Conservation (phyloP, 2,797 vertebrate genomes). For the Chromobotia macracanthus region DNA sequence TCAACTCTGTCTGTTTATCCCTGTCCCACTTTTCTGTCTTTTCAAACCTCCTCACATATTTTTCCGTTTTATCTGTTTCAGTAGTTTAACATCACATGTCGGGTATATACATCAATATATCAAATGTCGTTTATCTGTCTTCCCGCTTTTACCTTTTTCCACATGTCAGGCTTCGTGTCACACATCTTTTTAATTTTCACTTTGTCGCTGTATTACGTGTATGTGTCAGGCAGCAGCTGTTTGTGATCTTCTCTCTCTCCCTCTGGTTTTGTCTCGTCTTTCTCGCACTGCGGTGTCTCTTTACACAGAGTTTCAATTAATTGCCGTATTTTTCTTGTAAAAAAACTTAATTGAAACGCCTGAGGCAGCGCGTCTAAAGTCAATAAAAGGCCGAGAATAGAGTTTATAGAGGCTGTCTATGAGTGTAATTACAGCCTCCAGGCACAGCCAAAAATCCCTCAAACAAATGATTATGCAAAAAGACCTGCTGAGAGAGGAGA, state of each 20-base stretch:
- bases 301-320: slow-evolving; percentile 90
- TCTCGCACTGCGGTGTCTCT: slow-evolving; percentile 82
- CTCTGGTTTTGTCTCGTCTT: slow-evolving; percentile 78
- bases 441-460: slow-evolving; percentile 90
- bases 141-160: slow-evolving; percentile 1
- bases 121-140: no score
- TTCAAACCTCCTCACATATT: no score
- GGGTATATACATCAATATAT: no score
- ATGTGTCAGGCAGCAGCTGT: slow-evolving; percentile 67
- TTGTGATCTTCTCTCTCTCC: slow-evolving; percentile 79
- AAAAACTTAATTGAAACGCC: slow-evolving; percentile 98
- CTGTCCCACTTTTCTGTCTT: no score
- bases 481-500: slow-evolving; percentile 82
- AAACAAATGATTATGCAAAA: slow-evolving; percentile 97
- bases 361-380: slow-evolving; percentile 89
- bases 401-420: slow-evolving; percentile 95
- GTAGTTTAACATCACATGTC: no score
- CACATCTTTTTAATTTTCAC: slow-evolving; percentile 15
- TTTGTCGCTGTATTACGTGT: slow-evolving; percentile 26
- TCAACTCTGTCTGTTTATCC: no score
- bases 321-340: slow-evolving; percentile 87
- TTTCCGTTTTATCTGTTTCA: no score
- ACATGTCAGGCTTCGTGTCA: not conserved
- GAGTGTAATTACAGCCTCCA: slow-evolving; percentile 98
- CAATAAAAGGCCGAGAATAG: slow-evolving; percentile 98